Base-by-base conservation (phyloP, 1,140 invertebrate genomes). In the Heliconius himera region DNA sequence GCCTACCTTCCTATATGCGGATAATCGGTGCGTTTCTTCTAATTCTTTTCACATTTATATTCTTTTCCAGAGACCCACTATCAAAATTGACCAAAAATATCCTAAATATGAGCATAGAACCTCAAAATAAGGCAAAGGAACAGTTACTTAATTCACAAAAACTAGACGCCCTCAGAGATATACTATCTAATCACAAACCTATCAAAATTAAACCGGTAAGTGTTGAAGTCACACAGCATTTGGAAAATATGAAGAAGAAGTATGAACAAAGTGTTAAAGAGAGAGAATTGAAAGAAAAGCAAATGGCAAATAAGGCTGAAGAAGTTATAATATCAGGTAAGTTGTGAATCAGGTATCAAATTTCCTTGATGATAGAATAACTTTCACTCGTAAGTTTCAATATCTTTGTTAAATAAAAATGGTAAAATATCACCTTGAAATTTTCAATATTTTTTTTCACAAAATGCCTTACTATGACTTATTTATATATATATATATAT, bases 61-160 rank as follows among this genome's bases (percentile, higher is more conserved):
- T 1, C 11, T 22, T 78, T 51, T 92, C 90, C 46, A 95, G 93
- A 73, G 92, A 94, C 73, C 89, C 90, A 2, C 83, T 95, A 20
- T 90, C 94, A 26, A 94, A 94, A 83, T 82, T 95, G 33, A 92
- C 94, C 6, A 94, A 94, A 79, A 94, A 94, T 77, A 92, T 95
- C 20, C 84, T 94, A 0, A 95, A 95, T 77, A 92, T 95, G 89
- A 95, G 89, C 73, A 86, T 95, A 8, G 93, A 94, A 78, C 88
- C 92, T 0, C 83, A 89, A 70, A 88, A 84, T 60, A 91, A 91
- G 38, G 71, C 84, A 9, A 89, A 87, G 60, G 86, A 90, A 20
- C 85, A 88, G 13, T 60, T 89, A 22, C 82, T 94, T 0, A 90
- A 87, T 1, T 81, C 90, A 4, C 89, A 93, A 70, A 95, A 95